Evolutionary conservation across 2,797 vertebrate species (phyloP).

Genomic region (Urocyon cinereoargenteus): DNA sequence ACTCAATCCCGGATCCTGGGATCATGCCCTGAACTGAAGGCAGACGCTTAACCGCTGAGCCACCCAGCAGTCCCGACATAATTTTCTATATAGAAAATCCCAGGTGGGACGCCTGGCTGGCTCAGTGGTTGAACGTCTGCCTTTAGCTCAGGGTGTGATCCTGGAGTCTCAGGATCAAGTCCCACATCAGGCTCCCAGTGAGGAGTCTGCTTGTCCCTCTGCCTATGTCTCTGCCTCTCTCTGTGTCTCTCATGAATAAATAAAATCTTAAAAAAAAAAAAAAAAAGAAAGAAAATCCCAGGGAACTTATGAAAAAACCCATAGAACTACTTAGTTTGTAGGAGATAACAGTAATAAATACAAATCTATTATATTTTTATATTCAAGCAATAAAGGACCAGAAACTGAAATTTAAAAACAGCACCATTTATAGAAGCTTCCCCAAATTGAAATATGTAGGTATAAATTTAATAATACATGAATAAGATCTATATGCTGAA

Average conservation of each 20-base stretch:
- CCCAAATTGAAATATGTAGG: background rate
- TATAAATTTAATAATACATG: background rate
- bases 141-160: too few relatives aligned
- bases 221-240: background rate
- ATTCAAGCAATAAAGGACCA: background rate
- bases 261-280: background rate
- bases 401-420: conserved; percentile 45
- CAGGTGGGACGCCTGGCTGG: too few relatives aligned
- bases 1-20: background rate
- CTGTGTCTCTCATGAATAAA: background rate
- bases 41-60: background rate
- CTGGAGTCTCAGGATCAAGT: too few relatives aligned
- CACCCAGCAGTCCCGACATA: background rate
- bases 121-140: too few relatives aligned
- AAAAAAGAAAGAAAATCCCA: background rate
- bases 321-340: background rate
- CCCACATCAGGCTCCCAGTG: too few relatives aligned
- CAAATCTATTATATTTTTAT: background rate
- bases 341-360: background rate
- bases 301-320: background rate
- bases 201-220: too few relatives aligned
- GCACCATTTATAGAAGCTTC: background rate
- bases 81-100: background rate
- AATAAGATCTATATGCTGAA: background rate
- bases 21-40: background rate